Evolutionary conservation across 2,113 vertebrate genomes (phyloP).

Genomic region (Cebidichthys violaceus): DNA sequence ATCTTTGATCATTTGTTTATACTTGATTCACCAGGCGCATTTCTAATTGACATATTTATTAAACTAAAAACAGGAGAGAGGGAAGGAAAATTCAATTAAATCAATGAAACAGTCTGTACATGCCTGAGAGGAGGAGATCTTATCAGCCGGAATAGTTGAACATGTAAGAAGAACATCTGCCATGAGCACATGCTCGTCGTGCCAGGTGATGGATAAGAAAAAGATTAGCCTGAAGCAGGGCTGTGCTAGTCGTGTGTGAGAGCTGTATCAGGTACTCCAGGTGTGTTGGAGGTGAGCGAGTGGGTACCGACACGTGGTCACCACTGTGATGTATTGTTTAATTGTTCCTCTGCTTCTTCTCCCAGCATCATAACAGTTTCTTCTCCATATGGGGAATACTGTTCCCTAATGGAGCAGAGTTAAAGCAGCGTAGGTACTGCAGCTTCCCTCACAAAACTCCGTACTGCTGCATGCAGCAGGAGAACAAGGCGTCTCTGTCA

Average conservation of each 20-base stretch:
- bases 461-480: background rate
- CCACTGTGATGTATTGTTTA: no score
- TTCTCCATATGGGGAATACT: constrained; percentile 39
- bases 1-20: background rate
- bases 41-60: background rate
- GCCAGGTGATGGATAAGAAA: constrained; percentile 22
- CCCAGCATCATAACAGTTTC: no score
- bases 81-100: background rate
- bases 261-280: constrained; percentile 16
- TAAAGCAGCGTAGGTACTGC: no score
- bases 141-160: constrained; percentile 7
- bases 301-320: no score
- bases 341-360: constrained; percentile 4
- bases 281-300: constrained; percentile 7
- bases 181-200: background rate
- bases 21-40: background rate
- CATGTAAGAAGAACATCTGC: background rate
- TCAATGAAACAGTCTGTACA: background rate
- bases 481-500: constrained; percentile 56
- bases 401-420: no score
- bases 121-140: constrained; percentile 15
- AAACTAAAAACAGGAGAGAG: background rate
- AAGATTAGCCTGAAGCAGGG: background rate
- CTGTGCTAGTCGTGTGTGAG: background rate
- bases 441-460: no score